These are phyloP conservation scores for Nothoprocta perdicaria DNA, from an alignment of 2,113 vertebrate genomes.

Conservation along the genomic window DNA sequence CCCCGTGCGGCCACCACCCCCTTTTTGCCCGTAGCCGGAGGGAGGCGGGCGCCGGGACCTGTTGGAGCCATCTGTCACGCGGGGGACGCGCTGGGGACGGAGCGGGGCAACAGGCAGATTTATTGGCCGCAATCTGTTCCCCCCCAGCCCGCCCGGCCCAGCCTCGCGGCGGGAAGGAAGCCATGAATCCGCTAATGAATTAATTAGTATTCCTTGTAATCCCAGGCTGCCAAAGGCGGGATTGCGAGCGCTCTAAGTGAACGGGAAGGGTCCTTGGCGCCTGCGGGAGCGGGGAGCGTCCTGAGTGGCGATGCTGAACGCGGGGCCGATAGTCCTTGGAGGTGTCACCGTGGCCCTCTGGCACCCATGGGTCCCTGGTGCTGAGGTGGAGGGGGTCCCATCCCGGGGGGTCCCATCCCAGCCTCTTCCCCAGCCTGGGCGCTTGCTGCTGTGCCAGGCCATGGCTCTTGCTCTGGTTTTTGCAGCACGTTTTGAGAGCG, in stretches of 20 bases:
- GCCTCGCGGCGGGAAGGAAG: not conserved
- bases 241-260: fast-evolving
- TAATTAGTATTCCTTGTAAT: slow-evolving; percentile 52
- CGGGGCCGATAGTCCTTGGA: fast-evolving
- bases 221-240: not conserved
- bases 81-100: not conserved
- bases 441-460: too few relatives aligned
- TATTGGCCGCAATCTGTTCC: slow-evolving; percentile 65
- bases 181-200: slow-evolving; percentile 27
- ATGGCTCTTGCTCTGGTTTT: too few relatives aligned
- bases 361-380: not conserved
- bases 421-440: too few relatives aligned
- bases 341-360: fast-evolving
- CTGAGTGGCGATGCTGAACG: not conserved
- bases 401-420: not conserved
- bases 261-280: not conserved
- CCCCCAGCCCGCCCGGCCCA: not conserved
- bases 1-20: not conserved
- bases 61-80: slow-evolving; percentile 68
- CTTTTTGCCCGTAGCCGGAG: not conserved
- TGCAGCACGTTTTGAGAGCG: too few relatives aligned
- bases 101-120: slow-evolving; percentile 60
- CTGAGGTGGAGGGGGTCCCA: too few relatives aligned
- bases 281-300: not conserved
- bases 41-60: slow-evolving; percentile 39